Percentiles rank a stretch among this genome's conserved stretches.
Conservation (phyloP, 2,113 vertebrate species). For the Aegithalos caudatus region DNA sequence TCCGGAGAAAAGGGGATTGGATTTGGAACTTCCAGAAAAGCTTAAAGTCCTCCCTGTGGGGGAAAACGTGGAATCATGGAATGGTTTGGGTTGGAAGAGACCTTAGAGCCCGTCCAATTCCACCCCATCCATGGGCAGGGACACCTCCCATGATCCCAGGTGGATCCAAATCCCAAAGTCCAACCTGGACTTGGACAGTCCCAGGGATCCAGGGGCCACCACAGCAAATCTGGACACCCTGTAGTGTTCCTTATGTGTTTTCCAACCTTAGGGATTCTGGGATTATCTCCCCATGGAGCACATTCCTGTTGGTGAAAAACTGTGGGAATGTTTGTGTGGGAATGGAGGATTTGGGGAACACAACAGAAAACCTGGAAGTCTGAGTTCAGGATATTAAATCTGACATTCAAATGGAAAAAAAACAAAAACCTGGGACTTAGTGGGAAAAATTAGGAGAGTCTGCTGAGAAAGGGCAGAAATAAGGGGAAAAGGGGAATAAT, state of each 20-base stretch:
- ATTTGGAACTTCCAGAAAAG: neutral
- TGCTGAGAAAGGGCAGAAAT: neutral
- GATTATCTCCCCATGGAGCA: neutral
- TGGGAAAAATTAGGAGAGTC: rapidly evolving
- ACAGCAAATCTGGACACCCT: neutral
- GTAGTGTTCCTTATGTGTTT: neutral
- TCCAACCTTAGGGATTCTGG: neutral
- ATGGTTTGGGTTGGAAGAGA: no score
- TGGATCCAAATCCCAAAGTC: no score
- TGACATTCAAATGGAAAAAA: neutral
- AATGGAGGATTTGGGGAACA: neutral
- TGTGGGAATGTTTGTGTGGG: neutral
- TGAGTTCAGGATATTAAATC: neutral
- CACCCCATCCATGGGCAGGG: no score
- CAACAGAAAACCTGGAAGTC: rapidly evolving
- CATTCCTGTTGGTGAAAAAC: neutral
- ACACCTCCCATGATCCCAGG: no score
- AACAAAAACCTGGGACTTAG: no score
- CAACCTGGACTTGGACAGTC: no score
- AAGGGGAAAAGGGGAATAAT: neutral
- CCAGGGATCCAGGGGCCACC: no score
- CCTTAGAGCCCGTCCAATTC: no score
- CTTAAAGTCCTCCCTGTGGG: neutral
- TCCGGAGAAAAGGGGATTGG: neutral
- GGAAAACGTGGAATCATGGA: no score